Conservation (phyloP, 2,113 vertebrate genomes). For the Tylochromis polylepis region DNA sequence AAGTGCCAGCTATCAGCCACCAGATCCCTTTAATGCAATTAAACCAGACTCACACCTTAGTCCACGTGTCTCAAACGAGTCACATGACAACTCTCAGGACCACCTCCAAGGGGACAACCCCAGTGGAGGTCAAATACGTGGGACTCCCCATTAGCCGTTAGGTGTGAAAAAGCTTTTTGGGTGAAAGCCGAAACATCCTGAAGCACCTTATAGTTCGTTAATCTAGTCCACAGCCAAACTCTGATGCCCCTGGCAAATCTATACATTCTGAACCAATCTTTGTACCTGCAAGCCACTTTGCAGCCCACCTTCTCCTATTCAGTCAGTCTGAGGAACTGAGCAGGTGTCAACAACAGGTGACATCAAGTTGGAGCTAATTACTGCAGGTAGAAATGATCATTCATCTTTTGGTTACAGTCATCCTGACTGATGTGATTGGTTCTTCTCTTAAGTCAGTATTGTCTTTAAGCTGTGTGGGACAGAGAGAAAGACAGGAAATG, state of each 20-base stretch:
- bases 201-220: not conserved
- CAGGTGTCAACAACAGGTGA: not conserved
- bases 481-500: not conserved
- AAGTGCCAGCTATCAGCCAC: not conserved
- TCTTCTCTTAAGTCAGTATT: too few relatives aligned
- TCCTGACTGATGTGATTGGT: not conserved
- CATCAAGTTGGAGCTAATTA: rapidly evolving
- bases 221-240: not conserved
- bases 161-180: rapidly evolving
- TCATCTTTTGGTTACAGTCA: rapidly evolving
- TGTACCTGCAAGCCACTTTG: not conserved
- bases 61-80: rapidly evolving
- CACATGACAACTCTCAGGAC: not conserved
- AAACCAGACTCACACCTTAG: rapidly evolving
- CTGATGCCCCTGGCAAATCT: rapidly evolving
- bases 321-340: rapidly evolving
- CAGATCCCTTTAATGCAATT: rapidly evolving
- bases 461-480: not conserved
- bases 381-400: not conserved
- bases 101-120: not conserved
- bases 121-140: not conserved
- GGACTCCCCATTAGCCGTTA: not conserved
- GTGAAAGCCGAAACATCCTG: not conserved
- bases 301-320: not conserved
- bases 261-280: not conserved